These are phyloP conservation scores for Limenitis camilla DNA, from an alignment of 2,888 invertebrate species.

Conservation along the genomic window DNA sequence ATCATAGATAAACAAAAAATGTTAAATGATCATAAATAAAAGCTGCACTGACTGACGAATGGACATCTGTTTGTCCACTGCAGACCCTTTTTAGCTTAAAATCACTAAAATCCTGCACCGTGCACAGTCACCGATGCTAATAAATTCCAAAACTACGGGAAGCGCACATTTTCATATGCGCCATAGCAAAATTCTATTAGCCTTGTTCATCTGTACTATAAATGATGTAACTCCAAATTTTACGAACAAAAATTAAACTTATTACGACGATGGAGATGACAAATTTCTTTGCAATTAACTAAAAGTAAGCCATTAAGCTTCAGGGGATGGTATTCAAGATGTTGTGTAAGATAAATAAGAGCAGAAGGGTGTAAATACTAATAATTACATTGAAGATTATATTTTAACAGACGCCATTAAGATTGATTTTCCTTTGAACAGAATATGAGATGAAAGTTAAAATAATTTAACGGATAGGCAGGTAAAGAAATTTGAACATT, in stretches of 20 bases:
- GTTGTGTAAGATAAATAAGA: constrained; percentile 43
- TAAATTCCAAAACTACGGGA: constrained; percentile 65
- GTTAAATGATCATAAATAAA: constrained; percentile 27
- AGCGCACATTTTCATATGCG: constrained; percentile 60
- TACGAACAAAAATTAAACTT: constrained; percentile 35
- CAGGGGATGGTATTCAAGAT: constrained; percentile 69
- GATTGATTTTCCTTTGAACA: constrained; percentile 27
- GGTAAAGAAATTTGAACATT: constrained; percentile 72
- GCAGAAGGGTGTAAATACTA: constrained; percentile 33
- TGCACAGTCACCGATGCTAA: constrained; percentile 44
- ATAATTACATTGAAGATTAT: constrained; percentile 22
- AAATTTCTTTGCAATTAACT: constrained; percentile 40
- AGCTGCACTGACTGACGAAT: constrained; percentile 19
- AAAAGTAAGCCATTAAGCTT: constrained; percentile 58
- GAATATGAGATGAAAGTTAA: constrained; percentile 24
- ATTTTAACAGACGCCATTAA: constrained; percentile 25
- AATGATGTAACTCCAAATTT: constrained; percentile 36
- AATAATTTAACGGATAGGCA: constrained; percentile 40
- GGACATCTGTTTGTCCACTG: constrained; percentile 35
- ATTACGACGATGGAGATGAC: constrained; percentile 30
- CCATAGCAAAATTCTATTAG: constrained; percentile 60
- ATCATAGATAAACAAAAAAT: constrained; percentile 1
- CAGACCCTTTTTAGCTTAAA: constrained; percentile 33
- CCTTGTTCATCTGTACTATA: constrained; percentile 32
- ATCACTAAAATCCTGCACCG: constrained; percentile 40